Conservation (phyloP, 2,888 invertebrate genomes). For the Noctua comes region DNA sequence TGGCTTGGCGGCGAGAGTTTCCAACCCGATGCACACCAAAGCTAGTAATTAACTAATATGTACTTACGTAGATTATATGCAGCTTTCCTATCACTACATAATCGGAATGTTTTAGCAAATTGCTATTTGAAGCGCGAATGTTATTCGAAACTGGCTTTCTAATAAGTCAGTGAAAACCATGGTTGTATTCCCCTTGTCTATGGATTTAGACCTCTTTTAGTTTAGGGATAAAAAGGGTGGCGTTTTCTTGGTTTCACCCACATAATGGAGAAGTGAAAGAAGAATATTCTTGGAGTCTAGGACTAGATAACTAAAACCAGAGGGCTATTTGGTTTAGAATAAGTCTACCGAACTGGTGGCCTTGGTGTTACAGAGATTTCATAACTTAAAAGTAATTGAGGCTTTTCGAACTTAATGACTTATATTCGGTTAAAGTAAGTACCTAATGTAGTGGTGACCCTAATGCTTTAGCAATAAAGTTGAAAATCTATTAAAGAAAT, state of each 20-base stretch:
- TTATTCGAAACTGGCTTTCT: conserved; percentile 39
- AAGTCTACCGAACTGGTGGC: neutral
- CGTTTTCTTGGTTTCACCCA: neutral
- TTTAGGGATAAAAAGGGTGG: neutral
- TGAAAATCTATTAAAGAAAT: no score
- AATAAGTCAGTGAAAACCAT: conserved; percentile 4
- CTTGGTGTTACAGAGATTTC: neutral
- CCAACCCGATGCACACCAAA: conserved; percentile 77
- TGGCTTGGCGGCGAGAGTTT: conserved; percentile 76
- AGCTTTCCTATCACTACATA: conserved; percentile 69
- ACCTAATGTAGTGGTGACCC: no score
- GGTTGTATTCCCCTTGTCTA: neutral
- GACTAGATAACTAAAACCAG: neutral
- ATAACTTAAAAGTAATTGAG: neutral
- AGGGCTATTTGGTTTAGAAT: neutral
- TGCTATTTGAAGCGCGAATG: conserved; percentile 36
- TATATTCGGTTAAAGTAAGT: neutral
- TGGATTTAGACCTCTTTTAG: neutral
- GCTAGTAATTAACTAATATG: conserved; percentile 70
- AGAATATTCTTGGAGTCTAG: neutral
- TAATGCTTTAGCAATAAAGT: no score
- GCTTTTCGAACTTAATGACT: no score
- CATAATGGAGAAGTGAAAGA: neutral
- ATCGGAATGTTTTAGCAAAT: conserved; percentile 53
- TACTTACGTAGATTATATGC: conserved; percentile 59